Evolutionary conservation across 2,888 invertebrate genomes (phyloP).

Genomic region (Pherbina coryleti): DNA sequence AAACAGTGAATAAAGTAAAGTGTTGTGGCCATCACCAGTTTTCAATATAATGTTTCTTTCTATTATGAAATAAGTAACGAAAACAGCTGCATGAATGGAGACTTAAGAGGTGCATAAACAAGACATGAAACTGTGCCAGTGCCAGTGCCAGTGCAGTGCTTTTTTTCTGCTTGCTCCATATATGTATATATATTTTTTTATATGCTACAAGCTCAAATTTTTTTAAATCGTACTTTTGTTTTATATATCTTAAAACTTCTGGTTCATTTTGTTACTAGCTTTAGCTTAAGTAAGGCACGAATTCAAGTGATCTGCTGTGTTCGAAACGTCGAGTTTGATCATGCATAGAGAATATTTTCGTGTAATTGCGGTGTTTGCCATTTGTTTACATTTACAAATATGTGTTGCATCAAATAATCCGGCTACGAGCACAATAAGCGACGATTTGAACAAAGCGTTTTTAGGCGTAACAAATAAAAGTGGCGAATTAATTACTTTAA

Average conservation of each 20-base stretch:
- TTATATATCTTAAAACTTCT: not conserved
- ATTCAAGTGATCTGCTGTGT: not conserved
- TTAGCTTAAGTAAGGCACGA: not conserved
- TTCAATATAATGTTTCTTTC: not conserved
- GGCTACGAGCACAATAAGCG: constrained; percentile 47
- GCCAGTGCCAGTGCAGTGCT: constrained; percentile 47
- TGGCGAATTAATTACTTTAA: constrained; percentile 53
- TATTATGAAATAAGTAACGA: constrained; percentile 6
- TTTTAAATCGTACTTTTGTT: not conserved
- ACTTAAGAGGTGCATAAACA: not conserved
- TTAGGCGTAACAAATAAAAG: constrained; percentile 58
- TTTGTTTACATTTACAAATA: not conserved
- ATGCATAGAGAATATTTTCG: not conserved
- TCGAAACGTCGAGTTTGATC: not conserved
- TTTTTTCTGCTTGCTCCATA: constrained; percentile 14
- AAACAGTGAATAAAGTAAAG: not conserved
- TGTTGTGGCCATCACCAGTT: not conserved
- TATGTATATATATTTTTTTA: not conserved
- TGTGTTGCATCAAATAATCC: constrained; percentile 1
- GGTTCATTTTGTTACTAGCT: constrained; percentile 1
- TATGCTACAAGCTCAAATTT: not conserved
- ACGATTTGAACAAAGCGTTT: constrained; percentile 62
- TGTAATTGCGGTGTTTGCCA: not conserved
- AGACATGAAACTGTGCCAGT: constrained; percentile 41
- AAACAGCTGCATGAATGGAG: not conserved